Evolutionary conservation across 2,113 vertebrate genomes (phyloP), one percentile per base, ranked within the genome.

Genomic region (Rhinolophus sinicus): DNA sequence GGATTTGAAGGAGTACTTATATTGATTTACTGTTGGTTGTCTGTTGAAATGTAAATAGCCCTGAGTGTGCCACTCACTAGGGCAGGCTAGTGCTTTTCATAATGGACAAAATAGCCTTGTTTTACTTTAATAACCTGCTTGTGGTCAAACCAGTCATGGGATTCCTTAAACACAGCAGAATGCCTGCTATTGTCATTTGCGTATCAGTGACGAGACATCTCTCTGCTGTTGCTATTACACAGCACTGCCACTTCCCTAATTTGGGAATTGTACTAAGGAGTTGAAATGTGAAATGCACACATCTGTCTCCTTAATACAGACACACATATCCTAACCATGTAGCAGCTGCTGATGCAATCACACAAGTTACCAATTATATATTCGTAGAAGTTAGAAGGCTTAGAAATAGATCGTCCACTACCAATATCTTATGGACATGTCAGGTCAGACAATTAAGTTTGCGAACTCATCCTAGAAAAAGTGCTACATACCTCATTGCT

Each of bases 81-180:
- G n/a, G 89, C 75, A 95, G 83, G 92, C 83, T 50, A 40, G 87
- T 33, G 38, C 83, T 96, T 94, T 94, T 95, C 91, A 88, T 83
- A 76, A 94, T 24, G 65, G 78, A 95, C 86, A 91, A 92, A 92
- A 96, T 90, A 72, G 76, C 50, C 87, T 97, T 97, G 76, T 92
- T 95, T 88, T 65, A 72, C 33, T 88, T 95, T 90, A 97, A 95
- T 92, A 94, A 97, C 52, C 83, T 97, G 97, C 82, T 96, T 95
- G 85, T 95, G 91, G 73, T 24, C 1, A 76, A 38, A 70, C 81
- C 3, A 0, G 83, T 95, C 88, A 76, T 85, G 88, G 82, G 89
- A 82, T 84, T 80, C 96, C 72, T 93, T 80, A 60, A 72, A n/a
- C 67, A 47, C 40, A 90, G 88, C 0, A 28, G 58, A 97, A 80